Base-by-base conservation (phyloP, 1,140 invertebrate species). In the Euura saliciscinereae region DNA sequence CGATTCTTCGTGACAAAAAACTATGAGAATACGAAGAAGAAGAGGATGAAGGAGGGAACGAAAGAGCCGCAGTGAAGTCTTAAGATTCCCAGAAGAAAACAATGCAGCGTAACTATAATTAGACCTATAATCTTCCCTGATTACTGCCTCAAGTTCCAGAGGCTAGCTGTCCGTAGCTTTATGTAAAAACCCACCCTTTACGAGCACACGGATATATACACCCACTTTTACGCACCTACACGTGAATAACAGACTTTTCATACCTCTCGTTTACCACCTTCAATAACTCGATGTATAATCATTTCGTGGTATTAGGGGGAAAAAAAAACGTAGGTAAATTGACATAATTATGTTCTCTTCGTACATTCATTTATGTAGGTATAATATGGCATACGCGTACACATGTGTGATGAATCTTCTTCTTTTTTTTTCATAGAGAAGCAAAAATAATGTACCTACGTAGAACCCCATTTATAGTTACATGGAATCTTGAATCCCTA, bases 81-180 rank as follows among this genome's bases (percentile, higher is more conserved):
- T 68, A 69, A 64, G 76, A 80, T 84, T 85, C 83, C 77, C 77
- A 83, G 83, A 85, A 84, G 77, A 78, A 81, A 84, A 84, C 82
- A 85, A 84, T 80, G 77, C 81, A 74, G 75, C 78, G 77, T 84
- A 85, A 82, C 79, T 80, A 74, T 84, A 85, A 85, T 84, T 85
- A 85, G 81, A 75, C 71, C 76, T 75, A 79, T 82, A 83, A 85
- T 83, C 79, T 78, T 77, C 75, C 77, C 77, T 80, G 79, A 82
- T 82, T 83, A 77, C 81, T 59, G 51, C 51, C 51, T 59, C 51
- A 2, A 59, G 51, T 59, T 28, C 28, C 28, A 28, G 51, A 59
- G 13, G 13, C 51, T 59, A 59, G 51, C 51, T 59, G 51, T 59
- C 51, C 51, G 51, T 59, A 4, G 51, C 51, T 59, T 59, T 59